Evolutionary conservation across 2,797 vertebrate species (phyloP).

Genomic region (Pristis pectinata): DNA sequence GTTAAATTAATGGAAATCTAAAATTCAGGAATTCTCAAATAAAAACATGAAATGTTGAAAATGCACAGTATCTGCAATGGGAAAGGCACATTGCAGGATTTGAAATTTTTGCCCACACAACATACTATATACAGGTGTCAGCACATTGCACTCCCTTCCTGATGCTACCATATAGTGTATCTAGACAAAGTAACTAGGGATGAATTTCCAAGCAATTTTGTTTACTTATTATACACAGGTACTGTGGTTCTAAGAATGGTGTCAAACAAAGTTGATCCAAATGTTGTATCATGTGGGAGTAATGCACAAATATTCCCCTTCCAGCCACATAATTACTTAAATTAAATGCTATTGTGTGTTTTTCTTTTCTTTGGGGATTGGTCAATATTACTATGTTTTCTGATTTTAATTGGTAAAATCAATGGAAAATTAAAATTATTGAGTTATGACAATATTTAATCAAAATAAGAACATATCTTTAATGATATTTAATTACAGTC

Average conservation of each 20-base stretch:
- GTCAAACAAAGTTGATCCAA: background rate
- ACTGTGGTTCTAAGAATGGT: background rate
- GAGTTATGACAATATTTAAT: constrained; percentile 18
- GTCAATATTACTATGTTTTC: background rate
- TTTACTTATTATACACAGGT: background rate
- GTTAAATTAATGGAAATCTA: background rate
- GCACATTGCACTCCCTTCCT: too few species aligned
- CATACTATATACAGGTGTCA: too few species aligned
- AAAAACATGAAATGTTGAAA: background rate
- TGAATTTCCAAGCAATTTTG: background rate
- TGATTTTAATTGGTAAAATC: background rate
- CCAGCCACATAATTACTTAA: background rate
- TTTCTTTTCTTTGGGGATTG: background rate
- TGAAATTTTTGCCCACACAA: too few species aligned
- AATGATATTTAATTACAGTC: background rate
- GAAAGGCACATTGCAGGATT: background rate
- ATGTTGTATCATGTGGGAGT: background rate
- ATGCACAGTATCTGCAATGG: background rate
- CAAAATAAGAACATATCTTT: background rate
- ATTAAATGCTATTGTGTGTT: background rate
- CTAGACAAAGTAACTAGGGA: too few species aligned
- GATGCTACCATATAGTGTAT: too few species aligned
- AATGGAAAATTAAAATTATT: constrained; percentile 8
- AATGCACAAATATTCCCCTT: background rate
- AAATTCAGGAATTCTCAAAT: background rate